Base-by-base conservation (phyloP, 2,113 vertebrate genomes). In the Rafetus swinhoei region DNA sequence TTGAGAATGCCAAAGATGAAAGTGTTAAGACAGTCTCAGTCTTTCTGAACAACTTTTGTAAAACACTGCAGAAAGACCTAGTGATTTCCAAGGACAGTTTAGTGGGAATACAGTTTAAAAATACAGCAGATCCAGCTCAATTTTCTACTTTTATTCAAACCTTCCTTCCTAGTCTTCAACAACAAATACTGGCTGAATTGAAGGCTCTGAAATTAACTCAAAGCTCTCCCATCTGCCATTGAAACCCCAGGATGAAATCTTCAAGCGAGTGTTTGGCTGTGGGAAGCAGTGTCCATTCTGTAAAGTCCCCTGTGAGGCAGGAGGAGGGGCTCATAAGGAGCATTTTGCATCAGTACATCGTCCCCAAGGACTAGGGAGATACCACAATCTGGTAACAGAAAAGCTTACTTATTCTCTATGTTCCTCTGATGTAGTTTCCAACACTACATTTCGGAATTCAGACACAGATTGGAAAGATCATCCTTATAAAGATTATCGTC, bases 241-340 rank as follows among this genome's bases (percentile, higher is more conserved):
- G 27, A 91, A 86, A 50, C 90, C 90, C 10, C 62, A 86, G 77
- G 79, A 91, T 76, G 90, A 91, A 76, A 54, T 91, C 54, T 91
- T 92, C 52, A 91, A 55, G 60, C 84, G 77, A 52, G 52, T 98
- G n/a, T 95, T 98, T 93, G 98, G 98, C 97, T 4, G 69, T 39
- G 69, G 69, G 19, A 39, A 74, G 16, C 69, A 39, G 35, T 74
- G 35, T 74, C 69, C 69, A 3, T 74, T 74, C 69, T 74, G 69
- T 22, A 39, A 39, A 39, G 69, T 74, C 9, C 69, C 35, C 69
- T 98, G 98, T 97, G 98, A 98, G 14, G 96, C 96, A 52, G 97
- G 96, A 91, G 97, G 90, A 82, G 32, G 5, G 6, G 32, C 81
- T 54, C 84, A 91, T 45, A 86, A 69, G 24, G 65, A 91, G 45